These are phyloP conservation scores for Naja naja DNA, from an alignment of 2,113 vertebrate species.

Conservation along the genomic window DNA sequence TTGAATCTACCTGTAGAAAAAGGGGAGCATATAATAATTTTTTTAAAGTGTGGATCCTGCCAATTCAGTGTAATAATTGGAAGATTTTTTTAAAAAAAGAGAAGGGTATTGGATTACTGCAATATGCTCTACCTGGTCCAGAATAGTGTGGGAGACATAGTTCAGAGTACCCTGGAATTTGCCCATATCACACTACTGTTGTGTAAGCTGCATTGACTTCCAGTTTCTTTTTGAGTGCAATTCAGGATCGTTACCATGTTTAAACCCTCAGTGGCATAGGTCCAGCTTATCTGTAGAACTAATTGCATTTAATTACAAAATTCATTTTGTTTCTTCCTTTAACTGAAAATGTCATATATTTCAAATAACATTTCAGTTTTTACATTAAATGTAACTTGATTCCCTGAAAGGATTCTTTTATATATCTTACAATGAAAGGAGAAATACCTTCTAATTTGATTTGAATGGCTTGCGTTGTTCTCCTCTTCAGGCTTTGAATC, in stretches of 20 bases:
- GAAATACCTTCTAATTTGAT: not conserved
- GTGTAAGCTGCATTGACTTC: not conserved
- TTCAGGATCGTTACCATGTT: not conserved
- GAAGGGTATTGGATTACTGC: not conserved
- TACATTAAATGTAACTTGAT: not conserved
- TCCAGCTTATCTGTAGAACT: not conserved
- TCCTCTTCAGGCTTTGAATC: conserved; percentile 76
- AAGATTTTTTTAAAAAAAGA: not conserved
- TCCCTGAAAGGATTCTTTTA: not conserved
- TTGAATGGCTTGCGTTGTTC: not conserved
- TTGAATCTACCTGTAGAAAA: not conserved
- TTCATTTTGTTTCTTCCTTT: not conserved
- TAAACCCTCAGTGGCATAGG: not conserved
- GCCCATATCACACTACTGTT: not conserved
- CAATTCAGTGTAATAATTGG: not conserved
- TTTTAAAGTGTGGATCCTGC: not conserved
- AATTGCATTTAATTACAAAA: not conserved
- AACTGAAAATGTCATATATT: not conserved
- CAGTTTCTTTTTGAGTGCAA: not conserved
- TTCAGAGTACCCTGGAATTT: not conserved
- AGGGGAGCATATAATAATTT: not conserved
- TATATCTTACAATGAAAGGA: not conserved
- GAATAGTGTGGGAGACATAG: not conserved
- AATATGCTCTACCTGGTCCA: not conserved
- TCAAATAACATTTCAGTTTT: not conserved